Base-by-base conservation (phyloP, 2,113 vertebrate genomes). In the Istiophorus platypterus region DNA sequence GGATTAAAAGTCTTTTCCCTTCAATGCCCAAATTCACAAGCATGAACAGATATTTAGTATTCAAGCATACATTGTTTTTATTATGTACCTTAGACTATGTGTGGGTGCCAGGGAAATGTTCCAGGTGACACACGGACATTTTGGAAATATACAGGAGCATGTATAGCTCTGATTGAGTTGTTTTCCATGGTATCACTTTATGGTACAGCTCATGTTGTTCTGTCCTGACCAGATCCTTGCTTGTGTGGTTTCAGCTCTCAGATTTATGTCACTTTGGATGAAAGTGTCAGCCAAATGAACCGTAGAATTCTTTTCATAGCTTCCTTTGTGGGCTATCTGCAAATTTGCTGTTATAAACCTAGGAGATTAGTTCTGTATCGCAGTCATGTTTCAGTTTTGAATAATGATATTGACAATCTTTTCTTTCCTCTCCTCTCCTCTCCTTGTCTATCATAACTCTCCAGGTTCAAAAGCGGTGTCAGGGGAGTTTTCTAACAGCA, bases 381-480 rank as follows among this genome's bases (percentile, higher is more conserved):
- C n/a, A 31, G 3, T 41, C 17, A 17, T 0, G 2, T 52, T 47
- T 51, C 1, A 63, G 62, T 13, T 34, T 71, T 61, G 12, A 45
- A 24, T 15, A 31, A 51, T 27, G 2, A 3, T 4, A 15, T 34
- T 24, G 41, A 56, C 47, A 34, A 47, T 72, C 10, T 34, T 9
- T 39, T 9, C 37, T 39, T 1, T 39, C 7, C 37, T 39, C 37
- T 39, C 7, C 37, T 9, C 47, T 6, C 1, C 39, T 52, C 22
- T 57, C 49, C 37, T 41, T n/a, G n/a, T n/a, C 15, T 37, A 31
- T 65, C 15, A 27, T 10, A 15, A 12, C 37, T 26, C 31, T 77
- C 3, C 85, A 99, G 98, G 97, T 82, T 97, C 98, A 0, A 97
- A 96, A 81, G 94, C 95, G 45, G 95, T 94, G 15, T 80, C 93